phyloP scores from a whole-genome alignment of 1,140 invertebrate genomes.

The Drosophila repletoides region DNA sequence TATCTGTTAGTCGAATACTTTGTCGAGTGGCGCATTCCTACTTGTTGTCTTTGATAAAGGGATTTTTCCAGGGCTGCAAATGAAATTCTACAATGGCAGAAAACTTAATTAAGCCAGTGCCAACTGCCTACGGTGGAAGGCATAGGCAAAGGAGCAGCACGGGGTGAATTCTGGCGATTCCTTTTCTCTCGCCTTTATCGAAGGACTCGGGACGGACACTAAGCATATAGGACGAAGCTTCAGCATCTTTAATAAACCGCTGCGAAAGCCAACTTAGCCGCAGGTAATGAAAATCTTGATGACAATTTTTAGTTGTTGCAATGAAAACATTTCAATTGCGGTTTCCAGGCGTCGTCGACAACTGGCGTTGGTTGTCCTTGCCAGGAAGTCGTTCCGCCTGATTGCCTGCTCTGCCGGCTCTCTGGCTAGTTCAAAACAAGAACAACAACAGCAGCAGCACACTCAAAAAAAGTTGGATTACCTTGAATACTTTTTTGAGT shows the following conservation, averaged over 20 bases:
- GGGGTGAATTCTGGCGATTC: too few relatives aligned
- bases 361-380: slow-evolving; percentile 34
- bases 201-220: too few relatives aligned
- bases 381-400: slow-evolving; percentile 59
- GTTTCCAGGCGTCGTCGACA: slow-evolving; percentile 54
- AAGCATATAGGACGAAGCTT: neutral
- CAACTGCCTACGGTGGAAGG: slow-evolving; percentile 53
- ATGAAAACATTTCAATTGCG: slow-evolving; percentile 81
- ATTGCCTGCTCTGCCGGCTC: slow-evolving; percentile 40
- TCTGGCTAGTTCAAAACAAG: slow-evolving; percentile 1
- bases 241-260: slow-evolving; percentile 72
- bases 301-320: slow-evolving; percentile 78
- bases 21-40: too few relatives aligned
- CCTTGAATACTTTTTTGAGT: too few relatives aligned
- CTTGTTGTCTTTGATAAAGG: slow-evolving; percentile 62
- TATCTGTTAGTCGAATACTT: too few relatives aligned
- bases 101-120: slow-evolving; percentile 74
- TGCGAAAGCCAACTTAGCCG: slow-evolving; percentile 63
- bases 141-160: neutral
- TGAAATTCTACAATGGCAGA: slow-evolving; percentile 52
- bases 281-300: slow-evolving; percentile 79
- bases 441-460: slow-evolving; percentile 11
- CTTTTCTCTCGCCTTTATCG: too few relatives aligned
- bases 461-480: too few relatives aligned
- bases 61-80: slow-evolving; percentile 48